These are phyloP conservation scores for Anguilla obscura DNA, from an alignment of 2,797 vertebrate species.

Conservation along the genomic window DNA sequence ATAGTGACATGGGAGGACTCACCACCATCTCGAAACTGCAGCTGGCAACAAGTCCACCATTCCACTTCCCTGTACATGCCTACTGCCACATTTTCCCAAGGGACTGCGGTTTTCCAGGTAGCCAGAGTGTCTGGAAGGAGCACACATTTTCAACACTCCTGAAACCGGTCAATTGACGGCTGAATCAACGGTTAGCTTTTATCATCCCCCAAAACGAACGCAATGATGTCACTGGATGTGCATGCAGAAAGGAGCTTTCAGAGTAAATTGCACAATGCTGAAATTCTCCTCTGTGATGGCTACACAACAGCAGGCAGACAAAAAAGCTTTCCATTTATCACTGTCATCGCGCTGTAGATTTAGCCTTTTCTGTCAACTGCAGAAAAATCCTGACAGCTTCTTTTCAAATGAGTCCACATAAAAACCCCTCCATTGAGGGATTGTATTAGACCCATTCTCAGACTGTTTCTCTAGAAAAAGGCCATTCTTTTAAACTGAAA, in stretches of 20 bases:
- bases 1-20: neutral
- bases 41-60: conserved; percentile 59
- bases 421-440: conserved; percentile 86
- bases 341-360: conserved; percentile 82
- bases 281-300: conserved; percentile 82
- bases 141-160: conserved; percentile 88
- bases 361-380: conserved; percentile 85
- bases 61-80: conserved; percentile 73
- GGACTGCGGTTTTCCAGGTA: conserved; percentile 84
- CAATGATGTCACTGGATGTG: conserved; percentile 98
- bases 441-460: conserved; percentile 78
- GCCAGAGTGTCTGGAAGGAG: conserved; percentile 84
- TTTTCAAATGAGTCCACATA: conserved; percentile 87
- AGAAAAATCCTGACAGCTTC: conserved; percentile 95
- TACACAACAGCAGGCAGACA: conserved; percentile 81
- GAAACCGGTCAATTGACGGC: conserved; percentile 98
- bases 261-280: conserved; percentile 98
- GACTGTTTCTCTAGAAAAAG: conserved; percentile 72
- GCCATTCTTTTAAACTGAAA: conserved; percentile 79
- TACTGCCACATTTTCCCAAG: conserved; percentile 81
- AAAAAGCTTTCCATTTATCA: conserved; percentile 78
- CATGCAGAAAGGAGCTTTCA: conserved; percentile 95
- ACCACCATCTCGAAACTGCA: conserved; percentile 10
- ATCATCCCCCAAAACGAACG: conserved; percentile 86
- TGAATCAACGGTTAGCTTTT: conserved; percentile 99